A percentile compares a stretch with the other conserved stretches of the same genome.
phyloP scores from a whole-genome alignment of 2,113 vertebrate species.

The Microcebus jonahi region DNA sequence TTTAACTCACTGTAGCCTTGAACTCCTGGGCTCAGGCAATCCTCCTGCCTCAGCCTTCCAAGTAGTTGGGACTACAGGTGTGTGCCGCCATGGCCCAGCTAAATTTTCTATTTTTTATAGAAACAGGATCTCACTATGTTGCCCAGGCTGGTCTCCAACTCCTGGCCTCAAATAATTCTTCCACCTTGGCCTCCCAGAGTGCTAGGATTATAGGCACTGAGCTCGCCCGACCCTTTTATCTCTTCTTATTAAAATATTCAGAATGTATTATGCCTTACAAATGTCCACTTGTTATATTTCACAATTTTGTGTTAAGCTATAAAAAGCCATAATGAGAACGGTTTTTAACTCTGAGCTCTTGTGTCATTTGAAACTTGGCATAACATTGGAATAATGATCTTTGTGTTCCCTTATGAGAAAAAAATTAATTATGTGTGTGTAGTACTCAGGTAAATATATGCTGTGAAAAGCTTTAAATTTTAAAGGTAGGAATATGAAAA shows the following conservation, averaged over 20 bases:
- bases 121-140: too few relatives aligned
- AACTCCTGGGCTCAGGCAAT: too few relatives aligned
- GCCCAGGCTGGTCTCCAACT: too few relatives aligned
- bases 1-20: too few relatives aligned
- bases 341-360: not conserved
- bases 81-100: too few relatives aligned
- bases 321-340: not conserved
- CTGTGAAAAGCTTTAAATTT: slow-evolving; percentile 24
- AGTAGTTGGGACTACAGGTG: too few relatives aligned
- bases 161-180: too few relatives aligned
- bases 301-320: not conserved
- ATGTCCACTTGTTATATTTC: not conserved
- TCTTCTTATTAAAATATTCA: slow-evolving; percentile 41
- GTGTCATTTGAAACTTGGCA: not conserved
- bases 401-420: not conserved
- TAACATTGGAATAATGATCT: slow-evolving; percentile 19
- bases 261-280: not conserved
- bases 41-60: too few relatives aligned
- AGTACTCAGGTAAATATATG: not conserved
- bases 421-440: not conserved
- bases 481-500: slow-evolving; percentile 11
- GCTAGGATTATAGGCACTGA: too few relatives aligned
- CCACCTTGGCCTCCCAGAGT: too few relatives aligned
- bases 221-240: not conserved
- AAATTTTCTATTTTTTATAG: too few relatives aligned